These are phyloP conservation scores for Halcyon smyrnensis DNA, from an alignment of 2,797 vertebrate genomes.

Conservation along the genomic window DNA sequence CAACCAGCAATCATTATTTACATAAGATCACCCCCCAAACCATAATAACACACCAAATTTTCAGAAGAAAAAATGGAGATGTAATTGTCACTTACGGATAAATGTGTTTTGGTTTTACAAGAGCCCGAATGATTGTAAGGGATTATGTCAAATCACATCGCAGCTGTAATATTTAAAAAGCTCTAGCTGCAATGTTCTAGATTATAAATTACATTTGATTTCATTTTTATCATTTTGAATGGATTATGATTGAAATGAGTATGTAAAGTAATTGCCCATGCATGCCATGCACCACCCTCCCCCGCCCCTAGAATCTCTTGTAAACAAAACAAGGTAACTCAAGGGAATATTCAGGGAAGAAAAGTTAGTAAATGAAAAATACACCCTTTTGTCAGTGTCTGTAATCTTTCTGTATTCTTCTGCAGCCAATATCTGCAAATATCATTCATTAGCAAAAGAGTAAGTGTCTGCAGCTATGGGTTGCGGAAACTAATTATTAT, in stretches of 20 bases:
- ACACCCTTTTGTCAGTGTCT: conserved; percentile 17
- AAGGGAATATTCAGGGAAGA: conserved; percentile 31
- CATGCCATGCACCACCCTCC: conserved; percentile 39
- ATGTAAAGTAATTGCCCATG: conserved; percentile 66
- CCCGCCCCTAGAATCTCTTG: conserved; percentile 15
- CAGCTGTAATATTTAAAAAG: conserved; percentile 69
- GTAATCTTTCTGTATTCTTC: conserved; percentile 52
- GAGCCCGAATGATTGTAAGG: conserved; percentile 37
- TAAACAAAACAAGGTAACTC: conserved; percentile 69
- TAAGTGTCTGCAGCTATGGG: neutral
- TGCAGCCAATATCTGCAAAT: neutral
- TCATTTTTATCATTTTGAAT: conserved; percentile 70
- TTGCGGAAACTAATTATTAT: conserved; percentile 11
- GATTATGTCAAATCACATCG: conserved; percentile 55
- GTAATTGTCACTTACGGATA: conserved; percentile 61
- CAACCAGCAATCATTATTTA: neutral
- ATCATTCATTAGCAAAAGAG: conserved; percentile 38
- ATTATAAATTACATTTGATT: conserved; percentile 69
- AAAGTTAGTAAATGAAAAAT: conserved; percentile 59
- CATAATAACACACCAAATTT: neutral
- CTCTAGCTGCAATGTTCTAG: conserved; percentile 59
- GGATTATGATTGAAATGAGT: conserved; percentile 74
- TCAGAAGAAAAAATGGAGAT: neutral
- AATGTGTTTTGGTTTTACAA: conserved; percentile 61
- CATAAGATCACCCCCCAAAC: neutral